A percentile compares a stretch with the other conserved stretches of the same genome.
These are phyloP conservation scores for Argyresthia albistria DNA, from an alignment of 2,888 invertebrate genomes.

Conservation along the genomic window DNA sequence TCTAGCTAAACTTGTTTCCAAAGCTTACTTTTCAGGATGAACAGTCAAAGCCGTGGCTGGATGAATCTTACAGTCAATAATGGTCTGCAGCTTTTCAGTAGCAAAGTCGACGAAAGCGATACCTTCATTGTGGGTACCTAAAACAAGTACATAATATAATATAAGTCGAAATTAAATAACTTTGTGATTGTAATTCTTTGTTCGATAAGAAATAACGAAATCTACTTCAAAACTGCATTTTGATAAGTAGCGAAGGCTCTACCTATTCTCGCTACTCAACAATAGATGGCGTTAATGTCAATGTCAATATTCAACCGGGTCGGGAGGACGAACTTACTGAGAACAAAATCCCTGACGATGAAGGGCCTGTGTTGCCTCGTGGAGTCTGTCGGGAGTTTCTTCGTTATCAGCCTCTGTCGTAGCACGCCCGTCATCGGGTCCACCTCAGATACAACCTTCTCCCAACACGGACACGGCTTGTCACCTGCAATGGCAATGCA, in stretches of 20 bases:
- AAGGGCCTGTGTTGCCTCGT: constrained; percentile 58
- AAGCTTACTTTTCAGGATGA: constrained; percentile 63
- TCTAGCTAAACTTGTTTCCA: neutral
- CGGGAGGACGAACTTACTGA: constrained; percentile 48
- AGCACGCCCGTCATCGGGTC: constrained; percentile 32
- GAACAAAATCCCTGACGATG: constrained; percentile 66
- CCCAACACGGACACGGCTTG: constrained; percentile 40
- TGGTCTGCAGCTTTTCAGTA: constrained; percentile 44
- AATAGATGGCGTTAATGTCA: too few relatives aligned
- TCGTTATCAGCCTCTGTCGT: constrained; percentile 39
- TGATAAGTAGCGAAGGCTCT: too few relatives aligned
- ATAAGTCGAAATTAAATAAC: too few relatives aligned
- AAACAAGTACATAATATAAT: neutral
- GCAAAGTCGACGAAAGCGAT: constrained; percentile 63
- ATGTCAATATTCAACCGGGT: too few relatives aligned
- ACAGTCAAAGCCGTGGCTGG: constrained; percentile 48
- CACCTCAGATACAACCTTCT: constrained; percentile 30
- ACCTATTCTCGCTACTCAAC: too few relatives aligned
- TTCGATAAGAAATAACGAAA: too few relatives aligned
- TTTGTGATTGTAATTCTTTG: too few relatives aligned
- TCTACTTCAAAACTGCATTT: too few relatives aligned
- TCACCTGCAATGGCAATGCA: constrained; percentile 26
- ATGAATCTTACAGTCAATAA: constrained; percentile 49
- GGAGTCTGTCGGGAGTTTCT: constrained; percentile 59
- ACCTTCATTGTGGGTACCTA: constrained; percentile 57